Percentiles rank a stretch among this genome's conserved stretches.
Conservation (phyloP, 2,797 vertebrate genomes). For the Leontocebus nigricollis region DNA sequence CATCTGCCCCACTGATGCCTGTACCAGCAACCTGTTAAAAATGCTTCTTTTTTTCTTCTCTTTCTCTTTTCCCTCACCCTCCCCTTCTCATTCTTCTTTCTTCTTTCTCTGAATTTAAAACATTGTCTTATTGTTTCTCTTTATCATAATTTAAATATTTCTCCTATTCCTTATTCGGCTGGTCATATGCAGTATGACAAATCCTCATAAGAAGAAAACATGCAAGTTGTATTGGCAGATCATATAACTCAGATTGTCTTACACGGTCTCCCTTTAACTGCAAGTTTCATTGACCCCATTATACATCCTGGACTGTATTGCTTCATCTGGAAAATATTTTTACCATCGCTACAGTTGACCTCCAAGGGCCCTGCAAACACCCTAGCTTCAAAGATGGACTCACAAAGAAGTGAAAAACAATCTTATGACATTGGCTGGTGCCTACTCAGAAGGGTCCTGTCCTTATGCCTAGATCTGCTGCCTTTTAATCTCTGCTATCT, state of each 20-base stretch:
- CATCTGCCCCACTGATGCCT: rapidly evolving
- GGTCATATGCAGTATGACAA: rapidly evolving
- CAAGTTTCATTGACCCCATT: rapidly evolving
- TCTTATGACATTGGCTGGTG: rapidly evolving
- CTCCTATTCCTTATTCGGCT: too few species aligned
- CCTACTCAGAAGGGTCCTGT: background rate
- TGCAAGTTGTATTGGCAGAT: rapidly evolving
- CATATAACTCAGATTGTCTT: rapidly evolving
- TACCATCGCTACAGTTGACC: rapidly evolving
- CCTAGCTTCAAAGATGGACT: rapidly evolving
- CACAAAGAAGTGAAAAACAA: background rate
- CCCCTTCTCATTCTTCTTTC: background rate
- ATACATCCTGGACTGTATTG: rapidly evolving
- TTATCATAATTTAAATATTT: rapidly evolving
- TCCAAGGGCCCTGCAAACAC: background rate
- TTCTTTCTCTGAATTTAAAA: background rate
- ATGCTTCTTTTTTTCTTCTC: rapidly evolving
- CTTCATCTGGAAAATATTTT: background rate
- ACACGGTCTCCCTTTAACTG: background rate
- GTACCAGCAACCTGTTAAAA: background rate
- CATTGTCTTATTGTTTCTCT: background rate
- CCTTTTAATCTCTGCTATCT: background rate
- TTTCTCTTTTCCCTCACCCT: background rate
- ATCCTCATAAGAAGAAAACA: background rate
- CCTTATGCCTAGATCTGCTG: rapidly evolving